Evolutionary conservation across 2,888 invertebrate genomes (phyloP).

Genomic region (Drosophila colorata): DNA sequence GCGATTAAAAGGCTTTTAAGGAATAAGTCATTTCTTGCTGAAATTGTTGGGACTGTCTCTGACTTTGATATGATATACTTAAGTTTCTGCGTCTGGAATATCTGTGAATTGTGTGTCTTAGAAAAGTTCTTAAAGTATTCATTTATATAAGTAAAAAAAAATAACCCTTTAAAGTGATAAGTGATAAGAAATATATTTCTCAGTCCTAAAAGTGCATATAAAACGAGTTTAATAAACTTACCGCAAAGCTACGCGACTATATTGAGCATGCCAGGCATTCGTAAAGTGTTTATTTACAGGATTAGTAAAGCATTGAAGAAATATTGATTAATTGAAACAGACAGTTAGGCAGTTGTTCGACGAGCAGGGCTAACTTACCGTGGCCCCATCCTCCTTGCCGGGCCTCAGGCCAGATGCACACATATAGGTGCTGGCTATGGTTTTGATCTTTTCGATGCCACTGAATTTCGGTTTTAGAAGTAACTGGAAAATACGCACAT

Average conservation of each 20-base stretch:
- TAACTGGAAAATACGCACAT: conserved; percentile 85
- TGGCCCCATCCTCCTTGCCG: conserved; percentile 91
- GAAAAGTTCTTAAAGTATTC: too few species aligned
- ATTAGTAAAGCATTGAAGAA: conserved; percentile 66
- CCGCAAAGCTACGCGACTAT: conserved; percentile 82
- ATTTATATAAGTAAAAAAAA: too few species aligned
- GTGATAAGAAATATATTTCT: too few species aligned
- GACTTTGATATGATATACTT: not conserved
- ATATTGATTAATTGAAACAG: conserved; percentile 43
- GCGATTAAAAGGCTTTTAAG: conserved; percentile 67
- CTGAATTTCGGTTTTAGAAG: conserved; percentile 97
- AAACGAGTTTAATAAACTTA: conserved; percentile 63
- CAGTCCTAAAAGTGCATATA: too few species aligned
- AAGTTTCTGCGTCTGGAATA: not conserved
- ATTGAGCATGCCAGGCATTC: conserved; percentile 42
- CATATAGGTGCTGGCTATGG: conserved; percentile 99
- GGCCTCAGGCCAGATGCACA: conserved; percentile 96
- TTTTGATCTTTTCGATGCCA: conserved; percentile 99
- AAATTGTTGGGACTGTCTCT: not conserved
- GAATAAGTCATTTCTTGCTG: conserved; percentile 34
- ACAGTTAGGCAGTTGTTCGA: not conserved
- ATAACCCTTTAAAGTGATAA: too few species aligned
- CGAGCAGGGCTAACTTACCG: conserved; percentile 85
- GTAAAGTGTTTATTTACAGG: conserved; percentile 61
- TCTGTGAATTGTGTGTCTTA: not conserved